Percentiles rank a stretch among this genome's conserved stretches.
Conservation (phyloP, 1,140 invertebrate species). For the Pygmarrhopalites habei region DNA sequence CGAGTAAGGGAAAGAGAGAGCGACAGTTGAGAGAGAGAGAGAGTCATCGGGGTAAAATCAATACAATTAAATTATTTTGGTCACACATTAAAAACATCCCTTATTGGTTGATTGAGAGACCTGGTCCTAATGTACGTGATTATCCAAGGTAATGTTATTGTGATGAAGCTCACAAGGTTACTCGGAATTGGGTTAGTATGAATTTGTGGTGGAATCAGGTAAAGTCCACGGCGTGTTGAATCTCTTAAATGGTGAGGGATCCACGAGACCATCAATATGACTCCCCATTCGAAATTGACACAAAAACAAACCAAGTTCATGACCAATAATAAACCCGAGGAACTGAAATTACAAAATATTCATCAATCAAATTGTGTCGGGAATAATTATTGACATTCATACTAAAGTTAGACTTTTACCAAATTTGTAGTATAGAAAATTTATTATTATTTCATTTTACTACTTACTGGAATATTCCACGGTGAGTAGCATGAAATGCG, state of each 20-base stretch:
- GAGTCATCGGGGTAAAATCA: no score
- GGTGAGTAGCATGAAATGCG: conserved; percentile 26
- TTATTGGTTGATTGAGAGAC: background rate
- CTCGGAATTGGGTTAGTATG: conserved; percentile 20
- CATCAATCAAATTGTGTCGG: no score
- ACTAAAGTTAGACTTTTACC: no score
- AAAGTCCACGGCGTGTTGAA: conserved; percentile 30
- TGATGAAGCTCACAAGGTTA: conserved; percentile 14
- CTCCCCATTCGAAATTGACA: conserved; percentile 13
- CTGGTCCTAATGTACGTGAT: background rate
- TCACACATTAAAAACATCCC: conserved; percentile 3
- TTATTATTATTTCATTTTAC: no score
- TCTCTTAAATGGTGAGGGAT: conserved; percentile 37
- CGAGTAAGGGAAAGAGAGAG: no score
- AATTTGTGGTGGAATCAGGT: conserved; percentile 24
- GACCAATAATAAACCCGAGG: conserved; percentile 26
- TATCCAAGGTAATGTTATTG: conserved; percentile 26
- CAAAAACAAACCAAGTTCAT: conserved; percentile 7
- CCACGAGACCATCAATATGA: conserved; percentile 27
- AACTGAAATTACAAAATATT: no score
- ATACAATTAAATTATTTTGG: no score
- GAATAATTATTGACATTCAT: no score
- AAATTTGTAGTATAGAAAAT: no score
- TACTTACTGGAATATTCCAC: conserved; percentile 35
- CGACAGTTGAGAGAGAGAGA: no score